Evolutionary conservation across 2,888 invertebrate species (phyloP).

Genomic region (Frankliniella fusca): DNA sequence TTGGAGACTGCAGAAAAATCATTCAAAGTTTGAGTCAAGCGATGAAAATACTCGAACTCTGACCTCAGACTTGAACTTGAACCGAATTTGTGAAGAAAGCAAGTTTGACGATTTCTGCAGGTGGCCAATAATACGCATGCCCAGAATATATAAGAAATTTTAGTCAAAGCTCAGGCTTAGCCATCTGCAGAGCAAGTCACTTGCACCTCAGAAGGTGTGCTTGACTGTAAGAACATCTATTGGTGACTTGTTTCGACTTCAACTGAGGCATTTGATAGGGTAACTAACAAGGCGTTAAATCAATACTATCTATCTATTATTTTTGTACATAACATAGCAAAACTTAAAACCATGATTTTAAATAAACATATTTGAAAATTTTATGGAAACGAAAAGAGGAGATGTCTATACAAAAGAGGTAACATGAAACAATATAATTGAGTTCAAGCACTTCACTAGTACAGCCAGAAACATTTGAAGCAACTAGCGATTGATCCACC

Average conservation of each 20-base stretch:
- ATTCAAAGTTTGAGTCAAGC: no score
- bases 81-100: not conserved
- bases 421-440: not conserved
- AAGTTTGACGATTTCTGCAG: slow-evolving; percentile 21
- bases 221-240: no score
- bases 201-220: not conserved
- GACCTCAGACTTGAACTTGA: not conserved
- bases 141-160: no score
- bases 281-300: not conserved
- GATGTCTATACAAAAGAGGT: not conserved
- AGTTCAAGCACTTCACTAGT: not conserved
- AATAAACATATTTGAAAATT: slow-evolving; percentile 1
- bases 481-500: not conserved
- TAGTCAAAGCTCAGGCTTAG: no score
- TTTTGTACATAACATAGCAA: slow-evolving; percentile 24
- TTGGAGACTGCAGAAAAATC: not conserved
- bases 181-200: slow-evolving; percentile 7
- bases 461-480: not conserved
- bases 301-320: slow-evolving; percentile 2
- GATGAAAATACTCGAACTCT: not conserved
- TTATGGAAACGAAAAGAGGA: not conserved
- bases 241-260: not conserved
- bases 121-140: no score
- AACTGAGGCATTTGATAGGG: slow-evolving; percentile 12
- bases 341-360: slow-evolving; percentile 9